phyloP scores from a whole-genome alignment of 1,140 invertebrate genomes.

The Antheraea pernyi region DNA sequence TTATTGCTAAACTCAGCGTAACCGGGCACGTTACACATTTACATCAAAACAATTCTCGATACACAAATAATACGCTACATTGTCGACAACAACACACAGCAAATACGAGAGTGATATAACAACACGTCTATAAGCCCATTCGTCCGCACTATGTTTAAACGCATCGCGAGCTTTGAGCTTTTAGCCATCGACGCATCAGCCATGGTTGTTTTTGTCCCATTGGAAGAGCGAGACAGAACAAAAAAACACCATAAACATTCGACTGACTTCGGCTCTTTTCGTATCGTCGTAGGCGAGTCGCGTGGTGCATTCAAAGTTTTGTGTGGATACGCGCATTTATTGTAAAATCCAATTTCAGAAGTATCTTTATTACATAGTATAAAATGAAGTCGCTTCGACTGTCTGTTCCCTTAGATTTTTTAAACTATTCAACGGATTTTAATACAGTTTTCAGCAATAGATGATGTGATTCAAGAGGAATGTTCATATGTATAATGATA shows the following conservation, averaged over 20 bases:
- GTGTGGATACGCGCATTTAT: constrained; percentile 33
- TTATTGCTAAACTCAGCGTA: background rate
- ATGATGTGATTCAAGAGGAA: no score
- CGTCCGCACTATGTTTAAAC: constrained; percentile 42
- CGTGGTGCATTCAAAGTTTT: constrained; percentile 26
- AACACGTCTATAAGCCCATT: constrained; percentile 34
- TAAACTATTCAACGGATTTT: no score
- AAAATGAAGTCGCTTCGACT: background rate
- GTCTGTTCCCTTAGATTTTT: no score
- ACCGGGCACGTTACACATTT: background rate
- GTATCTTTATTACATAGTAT: background rate
- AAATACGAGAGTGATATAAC: background rate
- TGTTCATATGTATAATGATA: no score
- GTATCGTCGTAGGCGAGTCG: constrained; percentile 21
- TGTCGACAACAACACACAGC: background rate
- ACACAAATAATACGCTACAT: constrained; percentile 4
- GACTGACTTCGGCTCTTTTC: constrained; percentile 54
- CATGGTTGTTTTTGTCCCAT: constrained; percentile 59
- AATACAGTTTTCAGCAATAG: no score
- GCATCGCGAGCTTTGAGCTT: constrained; percentile 28
- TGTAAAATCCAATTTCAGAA: background rate
- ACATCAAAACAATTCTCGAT: constrained; percentile 1
- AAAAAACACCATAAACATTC: constrained; percentile 66
- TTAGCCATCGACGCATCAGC: constrained; percentile 33
- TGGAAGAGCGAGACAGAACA: constrained; percentile 53